phyloP scores from a whole-genome alignment of 2,888 invertebrate species.

The Folsomia manolachei region DNA sequence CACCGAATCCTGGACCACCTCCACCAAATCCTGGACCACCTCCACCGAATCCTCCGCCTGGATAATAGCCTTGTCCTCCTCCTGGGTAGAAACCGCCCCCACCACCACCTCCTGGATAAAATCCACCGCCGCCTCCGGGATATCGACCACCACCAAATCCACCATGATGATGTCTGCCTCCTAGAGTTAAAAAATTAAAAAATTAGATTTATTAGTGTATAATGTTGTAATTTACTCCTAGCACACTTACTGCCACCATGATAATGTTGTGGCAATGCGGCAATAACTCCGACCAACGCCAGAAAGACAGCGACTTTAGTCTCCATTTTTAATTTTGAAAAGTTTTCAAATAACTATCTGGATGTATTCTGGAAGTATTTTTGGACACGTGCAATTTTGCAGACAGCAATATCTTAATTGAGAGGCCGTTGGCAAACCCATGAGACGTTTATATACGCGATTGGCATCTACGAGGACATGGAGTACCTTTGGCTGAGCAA shows the following conservation, averaged over 20 bases:
- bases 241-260: conserved; percentile 9
- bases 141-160: conserved; percentile 27
- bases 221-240: not conserved
- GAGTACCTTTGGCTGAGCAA: conserved; percentile 6
- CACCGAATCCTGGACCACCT: conserved; percentile 17
- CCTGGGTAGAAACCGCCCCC: conserved; percentile 15
- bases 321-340: too few species aligned
- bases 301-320: not conserved
- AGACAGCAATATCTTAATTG: not conserved
- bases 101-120: conserved; percentile 25
- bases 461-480: not conserved
- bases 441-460: not conserved
- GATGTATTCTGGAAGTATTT: not conserved
- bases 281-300: conserved; percentile 6
- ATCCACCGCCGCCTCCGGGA: conserved; percentile 20
- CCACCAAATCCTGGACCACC: conserved; percentile 13
- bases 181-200: not conserved
- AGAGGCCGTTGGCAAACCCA: not conserved
- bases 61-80: conserved; percentile 23
- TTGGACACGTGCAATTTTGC: too few species aligned
- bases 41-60: conserved; percentile 22
- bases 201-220: not conserved
- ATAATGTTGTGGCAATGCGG: conserved; percentile 31
- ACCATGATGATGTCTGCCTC: conserved; percentile 21
- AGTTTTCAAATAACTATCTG: too few species aligned